Base-by-base conservation (phyloP, 53 echinoderm and acorn worm genomes). In the Echinarachnius parma region DNA sequence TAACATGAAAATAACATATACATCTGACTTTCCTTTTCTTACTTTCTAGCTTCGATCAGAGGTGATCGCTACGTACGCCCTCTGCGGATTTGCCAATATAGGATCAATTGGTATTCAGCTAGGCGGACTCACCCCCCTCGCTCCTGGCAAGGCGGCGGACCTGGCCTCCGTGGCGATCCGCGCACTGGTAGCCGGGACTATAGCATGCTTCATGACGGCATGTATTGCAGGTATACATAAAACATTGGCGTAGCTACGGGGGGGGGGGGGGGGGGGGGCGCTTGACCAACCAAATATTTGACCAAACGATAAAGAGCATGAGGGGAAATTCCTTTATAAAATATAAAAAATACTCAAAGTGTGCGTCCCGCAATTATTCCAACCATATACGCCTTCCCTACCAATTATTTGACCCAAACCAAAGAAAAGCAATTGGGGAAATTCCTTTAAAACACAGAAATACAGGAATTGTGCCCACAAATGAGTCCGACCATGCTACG, bases 201-300 rank as follows among this genome's bases (percentile, higher is more conserved):
- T 88, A 0, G 93, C 93, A 3, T 93, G 93, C 30, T 93, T 93
- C 26, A 93, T 89, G 93, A 93, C 93, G 22, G 93, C 93, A 15
- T 93, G 93, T 71, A 83, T 93, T 33, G 89, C 93, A 48, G 93
- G 93, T 93, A 81, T n/a, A n/a, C n/a, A n/a, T n/a, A n/a, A n/a
- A n/a, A n/a, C n/a, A n/a, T n/a, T n/a, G n/a, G n/a, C n/a, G n/a
- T n/a, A n/a, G n/a, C n/a, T n/a, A n/a, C n/a, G n/a, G n/a, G n/a
- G n/a, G n/a, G n/a, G n/a, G n/a, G n/a, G n/a, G n/a, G n/a, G n/a
- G n/a, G n/a, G n/a, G n/a, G n/a, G n/a, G n/a, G n/a, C n/a, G n/a
- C n/a, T n/a, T n/a, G 18, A 23, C 54, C 24, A 8, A 53, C 8
- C 5, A 23, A 10, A 9, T 9, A 53, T 18, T 53, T 5, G 9